Base-by-base conservation (phyloP, 1,140 invertebrate species). In the Spodoptera frugiperda region DNA sequence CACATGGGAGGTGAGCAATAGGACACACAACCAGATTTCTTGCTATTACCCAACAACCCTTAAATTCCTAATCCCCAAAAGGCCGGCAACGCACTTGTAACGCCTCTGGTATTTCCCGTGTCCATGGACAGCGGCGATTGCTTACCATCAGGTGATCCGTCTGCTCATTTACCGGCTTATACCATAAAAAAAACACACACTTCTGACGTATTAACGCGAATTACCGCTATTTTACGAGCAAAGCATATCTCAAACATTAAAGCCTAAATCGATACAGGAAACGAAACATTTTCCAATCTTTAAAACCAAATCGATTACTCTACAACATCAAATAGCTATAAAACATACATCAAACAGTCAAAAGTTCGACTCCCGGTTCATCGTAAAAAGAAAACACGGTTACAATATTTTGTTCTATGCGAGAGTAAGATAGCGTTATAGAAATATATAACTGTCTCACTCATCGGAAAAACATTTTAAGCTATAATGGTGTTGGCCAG, bases 301-400 rank as follows among this genome's bases (percentile, higher is more conserved):
- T 21, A 48, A 46, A 65, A 21, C 15, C 19, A 48, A 49, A 48
- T 67, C 63, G 63, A 67, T 49, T 21, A 67, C 44, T 14, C 14
- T 48, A 5, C 10, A 67, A 67, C 63, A 67, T 67, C 44, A 48
- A 67, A 67, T 10, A 25, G 11, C 19, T 21, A 67, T 67, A 67
- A 67, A 67, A 67, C 10, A 49, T 2, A 67, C 63, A 49, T 67
- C 44, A 49, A 67, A 49, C 33, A 5, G 0, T 49, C 14, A 5
- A 15, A 25, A 67, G 48, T 11, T 67, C 1, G 19, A 48, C 61
- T 67, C 48, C 63, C 11, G 59, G 33, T n/a, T 11, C 15, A 6
- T 17, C 33, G 33, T 39, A 39, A 44, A 8, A 39, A 53, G 10
- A 39, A 39, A 61, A 61, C 25, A 17, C 15, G n/a, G 33, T 9